These are phyloP conservation scores for Neopipo cinnamomea DNA, from an alignment of 2,113 vertebrate genomes.

Conservation along the genomic window DNA sequence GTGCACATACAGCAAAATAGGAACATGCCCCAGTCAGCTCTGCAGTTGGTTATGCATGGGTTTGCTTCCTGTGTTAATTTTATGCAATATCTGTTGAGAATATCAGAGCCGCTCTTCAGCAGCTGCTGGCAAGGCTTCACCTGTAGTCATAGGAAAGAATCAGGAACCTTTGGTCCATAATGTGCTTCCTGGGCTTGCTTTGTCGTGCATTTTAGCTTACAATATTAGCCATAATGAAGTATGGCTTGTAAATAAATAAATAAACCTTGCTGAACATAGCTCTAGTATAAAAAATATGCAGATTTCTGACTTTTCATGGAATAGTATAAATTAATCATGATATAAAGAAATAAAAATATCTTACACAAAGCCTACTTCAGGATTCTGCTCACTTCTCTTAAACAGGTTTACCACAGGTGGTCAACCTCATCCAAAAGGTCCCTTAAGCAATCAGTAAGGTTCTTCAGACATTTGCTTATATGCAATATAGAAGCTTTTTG, in stretches of 20 bases:
- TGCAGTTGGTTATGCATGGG: not conserved
- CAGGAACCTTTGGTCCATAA: not conserved
- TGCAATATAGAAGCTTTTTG: not conserved
- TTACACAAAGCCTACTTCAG: not conserved
- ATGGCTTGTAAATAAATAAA: not conserved
- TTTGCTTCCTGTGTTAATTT: not conserved
- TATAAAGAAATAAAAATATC: not conserved
- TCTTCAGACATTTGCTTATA: not conserved
- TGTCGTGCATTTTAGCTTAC: not conserved
- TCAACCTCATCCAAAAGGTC: not conserved
- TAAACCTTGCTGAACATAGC: not conserved
- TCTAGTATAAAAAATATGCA: not conserved
- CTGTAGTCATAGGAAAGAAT: not conserved
- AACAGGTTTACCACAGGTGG: not conserved
- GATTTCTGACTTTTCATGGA: not conserved
- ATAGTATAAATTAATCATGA: not conserved
- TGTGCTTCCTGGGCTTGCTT: not conserved
- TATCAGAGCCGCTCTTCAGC: not conserved
- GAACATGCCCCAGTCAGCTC: rapidly evolving
- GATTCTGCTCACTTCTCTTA: not conserved
- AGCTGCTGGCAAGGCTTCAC: not conserved
- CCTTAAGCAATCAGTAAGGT: not conserved
- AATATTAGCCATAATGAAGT: not conserved
- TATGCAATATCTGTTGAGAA: not conserved
- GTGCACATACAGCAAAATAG: rapidly evolving